A percentile compares a stretch with the other conserved stretches of the same genome.
Evolutionary conservation across 2,888 invertebrate species (phyloP).

Genomic region (Cheilosia impressa): DNA sequence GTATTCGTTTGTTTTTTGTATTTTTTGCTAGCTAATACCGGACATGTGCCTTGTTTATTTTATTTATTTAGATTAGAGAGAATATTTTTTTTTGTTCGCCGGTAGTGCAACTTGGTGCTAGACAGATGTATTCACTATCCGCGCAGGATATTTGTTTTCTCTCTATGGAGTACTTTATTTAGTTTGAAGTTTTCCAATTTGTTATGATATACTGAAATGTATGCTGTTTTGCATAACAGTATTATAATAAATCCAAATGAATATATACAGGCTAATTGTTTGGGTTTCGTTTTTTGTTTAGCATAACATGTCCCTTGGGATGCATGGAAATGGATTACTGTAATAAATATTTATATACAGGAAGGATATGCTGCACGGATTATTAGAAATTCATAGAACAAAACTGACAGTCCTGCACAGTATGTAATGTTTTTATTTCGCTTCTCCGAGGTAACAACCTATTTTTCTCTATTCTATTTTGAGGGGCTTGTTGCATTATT

Average conservation of each 20-base stretch:
- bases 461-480: too few relatives aligned
- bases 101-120: neutral
- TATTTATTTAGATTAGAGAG: slow-evolving; percentile 49
- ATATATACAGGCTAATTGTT: slow-evolving; percentile 32
- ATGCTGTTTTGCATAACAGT: slow-evolving; percentile 47
- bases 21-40: slow-evolving; percentile 59
- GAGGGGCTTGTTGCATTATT: too few relatives aligned
- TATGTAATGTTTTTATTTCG: too few relatives aligned
- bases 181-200: slow-evolving; percentile 21
- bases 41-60: slow-evolving; percentile 62
- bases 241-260: slow-evolving; percentile 38
- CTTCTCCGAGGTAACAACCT: too few relatives aligned
- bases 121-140: neutral
- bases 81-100: neutral
- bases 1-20: slow-evolving; percentile 3
- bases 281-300: neutral
- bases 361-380: neutral
- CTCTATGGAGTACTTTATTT: slow-evolving; percentile 13
- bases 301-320: neutral
- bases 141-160: slow-evolving; percentile 20
- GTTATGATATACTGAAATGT: slow-evolving; percentile 39
- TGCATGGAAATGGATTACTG: slow-evolving; percentile 1
- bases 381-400: neutral
- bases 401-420: neutral
- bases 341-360: neutral